Evolutionary conservation across 1,140 invertebrate genomes (phyloP).

Genomic region (Lordiphosa mommai): DNA sequence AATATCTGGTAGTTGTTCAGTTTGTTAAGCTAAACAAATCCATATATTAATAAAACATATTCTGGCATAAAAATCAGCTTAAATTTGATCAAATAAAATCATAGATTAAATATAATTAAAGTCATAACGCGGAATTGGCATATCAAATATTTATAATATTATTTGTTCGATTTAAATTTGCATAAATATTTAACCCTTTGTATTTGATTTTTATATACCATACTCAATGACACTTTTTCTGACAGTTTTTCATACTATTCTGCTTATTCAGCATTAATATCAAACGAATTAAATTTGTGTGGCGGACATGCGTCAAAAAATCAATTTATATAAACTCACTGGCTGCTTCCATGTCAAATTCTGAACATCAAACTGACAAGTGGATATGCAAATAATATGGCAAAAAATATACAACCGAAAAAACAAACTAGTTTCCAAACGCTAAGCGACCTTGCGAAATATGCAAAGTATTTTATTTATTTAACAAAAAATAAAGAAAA

Average conservation of each 20-base stretch:
- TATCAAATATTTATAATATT: no score
- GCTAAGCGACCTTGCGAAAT: constrained; percentile 50
- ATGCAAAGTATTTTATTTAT: constrained; percentile 34
- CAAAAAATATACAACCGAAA: constrained; percentile 13
- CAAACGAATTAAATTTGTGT: constrained; percentile 7
- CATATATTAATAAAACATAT: no score
- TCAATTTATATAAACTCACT: constrained; percentile 9
- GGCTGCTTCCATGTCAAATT: constrained; percentile 8
- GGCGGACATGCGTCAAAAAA: neutral
- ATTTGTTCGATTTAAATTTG: no score
- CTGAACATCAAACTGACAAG: constrained; percentile 10
- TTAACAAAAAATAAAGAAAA: neutral
- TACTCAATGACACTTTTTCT: neutral
- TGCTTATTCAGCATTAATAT: constrained; percentile 4
- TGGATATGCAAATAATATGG: constrained; percentile 9
- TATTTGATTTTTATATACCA: neutral
- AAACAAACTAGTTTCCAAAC: constrained; percentile 44
- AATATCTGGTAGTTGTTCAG: no score
- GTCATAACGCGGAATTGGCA: no score
- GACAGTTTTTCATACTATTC: neutral
- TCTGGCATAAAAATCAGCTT: no score
- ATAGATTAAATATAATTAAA: no score
- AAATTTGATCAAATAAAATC: no score
- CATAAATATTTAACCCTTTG: neutral
- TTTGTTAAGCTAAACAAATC: no score